Evolutionary conservation across 2,797 vertebrate genomes (phyloP), one percentile per base, ranked within the genome.

Genomic region (Enteromius unitaeniatus): DNA sequence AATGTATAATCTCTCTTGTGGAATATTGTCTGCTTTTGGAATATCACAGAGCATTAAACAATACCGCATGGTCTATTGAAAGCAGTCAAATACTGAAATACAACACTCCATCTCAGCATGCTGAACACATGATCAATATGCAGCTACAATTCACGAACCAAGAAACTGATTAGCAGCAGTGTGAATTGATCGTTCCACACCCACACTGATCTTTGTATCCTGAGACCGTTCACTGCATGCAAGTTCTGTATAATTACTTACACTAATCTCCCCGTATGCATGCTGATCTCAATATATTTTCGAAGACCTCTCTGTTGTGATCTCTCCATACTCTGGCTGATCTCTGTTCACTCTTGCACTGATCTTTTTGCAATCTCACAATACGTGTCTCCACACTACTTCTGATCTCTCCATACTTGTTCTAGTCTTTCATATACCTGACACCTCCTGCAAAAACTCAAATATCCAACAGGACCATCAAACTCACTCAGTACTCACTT

Each of bases 141-240:
- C 75, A 78, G 82, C 82, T 78, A 72, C 75, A 76, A 78, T 72
- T 78, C 82, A 72, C 15, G 21, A 72, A 78, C 40, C 75, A 84
- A 78, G 82, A 78, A 84, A 78, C 65, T 78, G 82, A 84, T 84
- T 78, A 83, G 82, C 40, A 60, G 53, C 67, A 70, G 67, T 84
- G 75, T 84, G 82, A 84, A 84, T 84, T 84, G 82, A 84, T 84
- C 78, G 69, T 84, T 84, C 75, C 75, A 84, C 75, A 70, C 75
- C 75, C 82, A 78, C 75, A 64, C 75, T 78, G 75, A 84, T 78
- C 75, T 84, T 70, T 84, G 75, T 51, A 62, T 84, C 75, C 75
- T 28, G 28, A 78, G 42, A 84, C 82, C n/a, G 42, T 58, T 84
- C 67, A 69, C 55, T 72, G 82, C 75, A 78, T 70, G 53, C 75